phyloP scores from a whole-genome alignment of 2,113 vertebrate species.

The Chaetodon trifascialis region DNA sequence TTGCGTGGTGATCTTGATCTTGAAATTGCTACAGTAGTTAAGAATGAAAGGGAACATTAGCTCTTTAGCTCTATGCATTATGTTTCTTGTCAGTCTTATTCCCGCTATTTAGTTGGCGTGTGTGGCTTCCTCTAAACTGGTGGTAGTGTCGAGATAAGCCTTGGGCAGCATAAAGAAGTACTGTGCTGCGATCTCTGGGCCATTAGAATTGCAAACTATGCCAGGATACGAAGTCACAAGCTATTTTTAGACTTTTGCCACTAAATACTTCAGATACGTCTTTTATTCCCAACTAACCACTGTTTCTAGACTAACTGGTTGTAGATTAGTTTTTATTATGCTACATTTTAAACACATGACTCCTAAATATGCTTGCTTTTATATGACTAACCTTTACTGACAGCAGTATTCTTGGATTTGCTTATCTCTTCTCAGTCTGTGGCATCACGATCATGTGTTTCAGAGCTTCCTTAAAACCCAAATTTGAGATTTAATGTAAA shows the following conservation, averaged over 20 bases:
- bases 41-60: too few species aligned
- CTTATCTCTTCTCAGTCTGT: slow-evolving; percentile 2
- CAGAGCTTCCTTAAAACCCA: slow-evolving; percentile 19
- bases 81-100: background rate
- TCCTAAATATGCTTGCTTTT: background rate
- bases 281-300: background rate
- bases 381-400: background rate
- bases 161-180: slow-evolving; percentile 55
- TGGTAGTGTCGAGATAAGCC: slow-evolving; percentile 36
- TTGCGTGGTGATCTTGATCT: too few species aligned
- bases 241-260: background rate
- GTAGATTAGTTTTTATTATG: background rate
- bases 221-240: background rate
- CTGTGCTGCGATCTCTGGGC: slow-evolving; percentile 30
- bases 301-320: background rate
- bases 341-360: background rate
- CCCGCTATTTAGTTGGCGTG: background rate
- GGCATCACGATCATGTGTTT: slow-evolving; percentile 31
- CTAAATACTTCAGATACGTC: background rate
- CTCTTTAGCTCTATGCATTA: too few species aligned
- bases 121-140: slow-evolving; percentile 15
- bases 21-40: too few species aligned
- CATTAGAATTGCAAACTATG: slow-evolving; percentile 71
- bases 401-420: background rate
- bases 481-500: slow-evolving; percentile 40